Base-by-base conservation (phyloP, 2,113 vertebrate species). In the Odocoileus hemionus region DNA sequence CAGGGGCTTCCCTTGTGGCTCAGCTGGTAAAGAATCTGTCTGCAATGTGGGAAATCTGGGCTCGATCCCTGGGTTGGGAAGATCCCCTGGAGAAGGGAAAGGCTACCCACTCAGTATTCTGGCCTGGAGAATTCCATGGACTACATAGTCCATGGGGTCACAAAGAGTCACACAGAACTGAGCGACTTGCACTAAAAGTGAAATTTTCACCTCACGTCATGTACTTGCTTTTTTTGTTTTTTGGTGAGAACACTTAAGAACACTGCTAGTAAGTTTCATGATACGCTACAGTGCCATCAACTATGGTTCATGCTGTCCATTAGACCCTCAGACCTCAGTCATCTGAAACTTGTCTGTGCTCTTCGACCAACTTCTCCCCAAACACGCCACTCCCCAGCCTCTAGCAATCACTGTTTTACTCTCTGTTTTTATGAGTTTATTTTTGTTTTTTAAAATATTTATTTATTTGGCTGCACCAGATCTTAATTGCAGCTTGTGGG, bases 251-350 rank as follows among this genome's bases (percentile, higher is more conserved):
- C 4, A 16, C 55, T 43, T 33, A 47, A 86, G 54, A 28, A 54
- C 52, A 47, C 5, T 23, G 3, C 7, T 28, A 21, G 91, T 30
- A 30, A 76, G 58, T 45, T 58, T 54, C 74, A 1, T 45, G 9
- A 58, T 7, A 21, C 36, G 45, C 7, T 4, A 12, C 21, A 50
- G 43, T 13, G 14, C 5, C 45, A 36, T 58, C 33, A 50, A 21
- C 30, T 7, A 1, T 3, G 45, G 1, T 28, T 83, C 23, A 15
- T 12, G 16, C 23, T 10, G 1, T n/a, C 6, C 8, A 0, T 26
- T 10, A n/a, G 39, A 5, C 30, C 57, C 33, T 36, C 47, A 79
- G 57, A 33, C 28, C 52, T 13, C 16, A 55, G 17, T n/a, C 84
- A 33, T 17, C 45, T 2, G 36, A 23, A 57, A 21, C 21, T 10